Evolutionary conservation across 2,797 vertebrate species (phyloP), one percentile per base, ranked within the genome.

Genomic region (Sebastolobus alascanus): DNA sequence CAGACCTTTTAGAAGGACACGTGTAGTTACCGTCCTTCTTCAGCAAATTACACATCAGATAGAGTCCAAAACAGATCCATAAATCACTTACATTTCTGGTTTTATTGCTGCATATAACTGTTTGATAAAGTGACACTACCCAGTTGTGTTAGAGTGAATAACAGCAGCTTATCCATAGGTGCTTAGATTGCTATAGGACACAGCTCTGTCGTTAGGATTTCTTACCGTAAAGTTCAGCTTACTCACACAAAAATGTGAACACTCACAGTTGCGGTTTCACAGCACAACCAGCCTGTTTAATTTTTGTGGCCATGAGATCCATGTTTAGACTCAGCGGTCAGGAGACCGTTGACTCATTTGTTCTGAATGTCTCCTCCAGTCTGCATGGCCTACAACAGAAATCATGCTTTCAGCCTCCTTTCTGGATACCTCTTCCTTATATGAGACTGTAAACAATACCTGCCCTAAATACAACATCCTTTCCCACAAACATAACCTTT

Each of bases 321-420:
- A 29, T 58, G 60, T 86, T 86, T 76, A 79, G 79, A 64, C 31
- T 56, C 37, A 18, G 69, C 61, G 84, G 83, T 77, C 72, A 59
- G 52, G 52, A 65, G 13, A 68, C 38, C 18, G 70, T 68, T 88
- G 90, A 91, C 78, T 88, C 79, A 84, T 75, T 80, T 84, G 56
- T 78, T 73, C 67, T 83, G 60, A 20, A 76, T 27, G 66, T 79
- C 61, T 74, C 71, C 18, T 38, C 38, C 61, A 70, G 79, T 66
- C 73, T 79, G 67, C 56, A 59, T 1, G n/a, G n/a, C 33, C 59
- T 12, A 20, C 25, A 75, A 18, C n/a, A 81, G 11, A 72, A 73
- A 75, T 9, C 71, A 43, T 8, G 60, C 16, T 8, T 31, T 74
- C n/a, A 68, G 40, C 3, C 31, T 66, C 3, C 18, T 77, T 65